A percentile compares a stretch with the other conserved stretches of the same genome.
Evolutionary conservation across 2,113 vertebrate species (phyloP).

Genomic region (Dipodomys ordii): DNA sequence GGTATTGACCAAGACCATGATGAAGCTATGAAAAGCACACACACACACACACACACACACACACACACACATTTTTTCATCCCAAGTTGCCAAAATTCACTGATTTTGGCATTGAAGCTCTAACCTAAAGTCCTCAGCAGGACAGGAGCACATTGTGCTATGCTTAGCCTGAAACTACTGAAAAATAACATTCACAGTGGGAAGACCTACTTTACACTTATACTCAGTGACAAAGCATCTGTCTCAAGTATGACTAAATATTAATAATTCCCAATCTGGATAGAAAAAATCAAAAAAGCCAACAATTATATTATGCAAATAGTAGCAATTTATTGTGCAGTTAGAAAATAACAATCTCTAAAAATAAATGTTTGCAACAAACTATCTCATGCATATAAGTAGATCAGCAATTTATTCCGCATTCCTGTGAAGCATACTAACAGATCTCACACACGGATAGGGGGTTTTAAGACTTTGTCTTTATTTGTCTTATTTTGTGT

Average conservation of each 20-base stretch:
- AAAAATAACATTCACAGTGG: slow-evolving; percentile 47
- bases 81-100: background rate
- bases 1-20: background rate
- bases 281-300: slow-evolving; percentile 73
- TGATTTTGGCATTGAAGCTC: slow-evolving; percentile 24
- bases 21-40: background rate
- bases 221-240: slow-evolving; percentile 40
- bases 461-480: slow-evolving; percentile 43
- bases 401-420: slow-evolving; percentile 66
- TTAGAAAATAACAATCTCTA: slow-evolving; percentile 77
- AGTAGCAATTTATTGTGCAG: slow-evolving; percentile 70
- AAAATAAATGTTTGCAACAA: slow-evolving; percentile 79
- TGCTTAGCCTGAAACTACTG: background rate
- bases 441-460: slow-evolving; percentile 38
- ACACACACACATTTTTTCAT: background rate
- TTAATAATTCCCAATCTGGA: slow-evolving; percentile 73
- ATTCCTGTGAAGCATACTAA: slow-evolving; percentile 40
- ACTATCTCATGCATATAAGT: slow-evolving; percentile 76
- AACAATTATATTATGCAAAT: slow-evolving; percentile 80
- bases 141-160: background rate
- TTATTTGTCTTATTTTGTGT: slow-evolving; percentile 23
- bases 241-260: slow-evolving; percentile 63
- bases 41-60: too few species aligned
- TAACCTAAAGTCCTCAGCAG: slow-evolving; percentile 30
- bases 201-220: slow-evolving; percentile 23